Evolutionary conservation across 2,888 invertebrate species (phyloP).

Genomic region (Liopterus haemorrhoidalis): DNA sequence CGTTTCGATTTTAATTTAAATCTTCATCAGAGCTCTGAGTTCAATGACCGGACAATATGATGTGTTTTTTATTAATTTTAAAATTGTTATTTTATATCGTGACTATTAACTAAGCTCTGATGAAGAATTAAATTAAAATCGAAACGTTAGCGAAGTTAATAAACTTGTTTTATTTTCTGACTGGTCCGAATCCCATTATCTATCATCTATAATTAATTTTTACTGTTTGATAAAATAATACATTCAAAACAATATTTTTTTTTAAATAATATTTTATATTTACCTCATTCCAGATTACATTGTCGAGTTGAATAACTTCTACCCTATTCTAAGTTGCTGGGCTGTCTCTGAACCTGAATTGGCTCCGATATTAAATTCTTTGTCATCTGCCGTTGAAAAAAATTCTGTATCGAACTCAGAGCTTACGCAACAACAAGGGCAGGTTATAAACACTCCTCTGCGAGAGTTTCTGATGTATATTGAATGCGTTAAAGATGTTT

Average conservation of each 20-base stretch:
- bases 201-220: no score
- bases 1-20: no score
- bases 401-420: slow-evolving; percentile 49
- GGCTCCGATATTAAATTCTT: slow-evolving; percentile 45
- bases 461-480: slow-evolving; percentile 61
- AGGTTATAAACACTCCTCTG: slow-evolving; percentile 46
- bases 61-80: no score
- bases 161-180: no score
- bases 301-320: slow-evolving; percentile 52
- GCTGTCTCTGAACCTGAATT: slow-evolving; percentile 54
- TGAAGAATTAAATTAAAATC: no score
- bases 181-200: no score
- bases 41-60: no score
- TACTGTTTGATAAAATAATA: no score
- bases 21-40: no score
- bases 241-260: slow-evolving; percentile 1
- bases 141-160: no score
- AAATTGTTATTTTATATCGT: no score
- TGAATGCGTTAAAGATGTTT: slow-evolving; percentile 61
- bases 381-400: slow-evolving; percentile 48
- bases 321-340: slow-evolving; percentile 58
- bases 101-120: no score
- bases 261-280: slow-evolving; percentile 4
- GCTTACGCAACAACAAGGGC: slow-evolving; percentile 44
- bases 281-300: slow-evolving; percentile 50